phyloP scores from a whole-genome alignment of 2,888 invertebrate genomes.

The Thyatira batis region DNA sequence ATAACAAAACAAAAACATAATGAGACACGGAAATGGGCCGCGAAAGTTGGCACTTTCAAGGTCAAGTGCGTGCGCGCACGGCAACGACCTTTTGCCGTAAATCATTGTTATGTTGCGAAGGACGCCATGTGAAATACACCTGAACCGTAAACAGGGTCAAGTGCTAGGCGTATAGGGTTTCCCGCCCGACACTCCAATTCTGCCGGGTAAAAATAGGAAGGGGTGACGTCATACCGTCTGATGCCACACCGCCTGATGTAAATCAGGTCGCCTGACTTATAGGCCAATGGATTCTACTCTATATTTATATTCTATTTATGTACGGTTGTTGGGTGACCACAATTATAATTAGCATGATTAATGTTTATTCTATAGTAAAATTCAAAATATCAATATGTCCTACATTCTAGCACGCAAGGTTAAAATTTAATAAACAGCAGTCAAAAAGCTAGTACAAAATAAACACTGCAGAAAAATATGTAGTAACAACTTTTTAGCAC shows the following conservation, averaged over 20 bases:
- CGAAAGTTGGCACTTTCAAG: slow-evolving; percentile 50
- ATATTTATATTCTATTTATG: slow-evolving; percentile 33
- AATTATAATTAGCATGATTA: neutral
- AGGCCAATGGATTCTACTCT: slow-evolving; percentile 56
- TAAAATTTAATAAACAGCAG: neutral
- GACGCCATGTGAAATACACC: slow-evolving; percentile 44
- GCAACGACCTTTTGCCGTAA: slow-evolving; percentile 69
- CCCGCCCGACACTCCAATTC: slow-evolving; percentile 41
- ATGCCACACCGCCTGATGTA: slow-evolving; percentile 62
- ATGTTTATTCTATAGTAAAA: neutral
- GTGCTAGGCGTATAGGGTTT: slow-evolving; percentile 69
- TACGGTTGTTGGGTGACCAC: neutral
- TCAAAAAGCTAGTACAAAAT: too few species aligned
- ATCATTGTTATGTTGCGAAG: slow-evolving; percentile 49
- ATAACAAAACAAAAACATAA: slow-evolving; percentile 33
- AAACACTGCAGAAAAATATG: too few species aligned
- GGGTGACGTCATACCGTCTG: slow-evolving; percentile 64
- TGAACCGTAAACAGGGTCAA: slow-evolving; percentile 64
- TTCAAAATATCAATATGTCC: slow-evolving; percentile 39
- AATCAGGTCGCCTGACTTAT: slow-evolving; percentile 68
- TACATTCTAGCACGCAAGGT: slow-evolving; percentile 4
- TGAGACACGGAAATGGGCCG: slow-evolving; percentile 42
- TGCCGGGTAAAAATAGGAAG: slow-evolving; percentile 43
- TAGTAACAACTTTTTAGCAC: too few species aligned
- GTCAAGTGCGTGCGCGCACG: slow-evolving; percentile 62